A percentile compares a stretch with the other conserved stretches of the same genome.
Evolutionary conservation across 2,888 invertebrate genomes (phyloP).

Genomic region (Pristionchus exspectatus): DNA sequence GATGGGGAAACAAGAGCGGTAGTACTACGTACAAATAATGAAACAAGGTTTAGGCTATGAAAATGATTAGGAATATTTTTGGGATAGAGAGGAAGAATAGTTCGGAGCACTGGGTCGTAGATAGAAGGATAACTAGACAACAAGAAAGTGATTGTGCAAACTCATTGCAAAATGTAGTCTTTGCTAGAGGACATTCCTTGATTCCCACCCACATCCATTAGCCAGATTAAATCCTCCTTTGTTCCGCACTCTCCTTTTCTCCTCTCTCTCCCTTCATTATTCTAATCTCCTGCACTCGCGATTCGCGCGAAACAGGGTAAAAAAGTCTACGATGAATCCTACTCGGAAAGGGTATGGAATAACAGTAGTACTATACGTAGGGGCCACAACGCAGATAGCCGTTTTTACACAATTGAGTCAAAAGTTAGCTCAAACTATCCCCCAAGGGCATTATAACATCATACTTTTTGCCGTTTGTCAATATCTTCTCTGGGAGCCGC

Average conservation of each 20-base stretch:
- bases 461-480: too few relatives aligned
- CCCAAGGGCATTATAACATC: too few relatives aligned
- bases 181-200: background rate
- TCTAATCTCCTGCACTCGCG: conserved; percentile 2
- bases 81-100: background rate
- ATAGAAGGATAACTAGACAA: background rate
- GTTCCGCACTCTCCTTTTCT: background rate
- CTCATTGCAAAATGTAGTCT: background rate
- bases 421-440: too few relatives aligned
- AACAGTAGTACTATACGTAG: background rate
- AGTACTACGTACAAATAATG: too few relatives aligned
- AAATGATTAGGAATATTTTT: too few relatives aligned
- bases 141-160: background rate
- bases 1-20: background rate
- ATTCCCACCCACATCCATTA: background rate
- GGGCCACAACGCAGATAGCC: too few relatives aligned
- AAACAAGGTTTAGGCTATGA: too few relatives aligned
- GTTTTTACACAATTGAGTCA: too few relatives aligned
- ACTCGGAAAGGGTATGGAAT: background rate
- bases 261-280: background rate
- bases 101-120: too few relatives aligned
- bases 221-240: background rate
- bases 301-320: background rate
- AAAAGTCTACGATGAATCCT: background rate
- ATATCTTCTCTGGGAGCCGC: too few relatives aligned